A percentile compares a stretch with the other conserved stretches of the same genome.
Conservation (phyloP, 2,888 invertebrate species). For the Sphinx pinastri region DNA sequence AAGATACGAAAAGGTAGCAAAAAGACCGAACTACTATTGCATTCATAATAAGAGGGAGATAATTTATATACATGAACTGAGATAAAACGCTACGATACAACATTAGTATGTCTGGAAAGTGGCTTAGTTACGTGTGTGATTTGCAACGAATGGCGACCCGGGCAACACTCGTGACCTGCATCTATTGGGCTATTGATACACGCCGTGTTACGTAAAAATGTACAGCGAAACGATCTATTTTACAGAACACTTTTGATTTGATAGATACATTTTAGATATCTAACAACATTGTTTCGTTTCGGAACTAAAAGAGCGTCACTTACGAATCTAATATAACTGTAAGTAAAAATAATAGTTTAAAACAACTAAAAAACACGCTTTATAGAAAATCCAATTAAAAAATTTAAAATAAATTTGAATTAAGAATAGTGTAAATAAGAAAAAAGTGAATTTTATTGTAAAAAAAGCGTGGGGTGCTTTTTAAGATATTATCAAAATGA, state of each 20-base stretch:
- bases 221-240: neutral
- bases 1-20: too few species aligned
- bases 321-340: too few species aligned
- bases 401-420: too few species aligned
- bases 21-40: too few species aligned
- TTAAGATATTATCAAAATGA: too few species aligned
- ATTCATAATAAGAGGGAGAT: too few species aligned
- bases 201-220: constrained; percentile 27
- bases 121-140: constrained; percentile 26
- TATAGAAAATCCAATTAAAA: too few species aligned
- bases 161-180: constrained; percentile 52
- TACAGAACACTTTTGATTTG: neutral
- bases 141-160: constrained; percentile 30
- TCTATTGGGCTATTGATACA: constrained; percentile 44
- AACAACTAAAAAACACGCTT: too few species aligned
- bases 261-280: neutral
- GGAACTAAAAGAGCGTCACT: neutral
- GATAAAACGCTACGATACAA: neutral
- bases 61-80: neutral
- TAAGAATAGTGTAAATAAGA: too few species aligned
- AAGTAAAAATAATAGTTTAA: too few species aligned
- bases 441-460: too few species aligned
- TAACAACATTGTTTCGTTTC: neutral
- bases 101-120: constrained; percentile 6
- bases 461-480: too few species aligned